Base-by-base conservation (phyloP, 2,888 invertebrate genomes). In the Plagodis dolabraria region DNA sequence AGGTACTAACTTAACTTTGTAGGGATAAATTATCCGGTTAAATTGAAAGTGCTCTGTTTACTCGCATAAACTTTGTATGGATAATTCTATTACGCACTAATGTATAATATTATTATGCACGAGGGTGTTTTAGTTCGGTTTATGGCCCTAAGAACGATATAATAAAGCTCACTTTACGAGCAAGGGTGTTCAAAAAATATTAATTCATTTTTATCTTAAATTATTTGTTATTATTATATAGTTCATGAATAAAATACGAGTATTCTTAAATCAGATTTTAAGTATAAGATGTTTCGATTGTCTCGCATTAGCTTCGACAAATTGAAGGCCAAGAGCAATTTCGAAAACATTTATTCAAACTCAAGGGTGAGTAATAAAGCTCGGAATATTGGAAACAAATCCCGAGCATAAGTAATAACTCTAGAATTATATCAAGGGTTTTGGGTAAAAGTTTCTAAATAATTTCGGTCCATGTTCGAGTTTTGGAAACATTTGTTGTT, bases 341-440 rank as follows among this genome's bases (percentile, higher is more conserved):
- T 49, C 22, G 46, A 53, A 61, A 61, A 57, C 56, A 60, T 61
- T 53, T 56, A 56, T 60, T 56, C 60, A 48, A 33, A 45, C 46
- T 56, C 48, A 35, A 49, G 38, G 40, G 7, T 40, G 38, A 33
- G 40, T 38, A 43, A 43, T 55, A 45, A 56, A 42, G 48, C 48
- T 56, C 33, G 45, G 56, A 52, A 52, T 60, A 60, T 58, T 62
- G 48, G 47, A 52, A 53, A 51, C 47, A 54, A 34, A 57, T 54
- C 12, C 47, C 42, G 50, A 43, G 45, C n/a, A 36, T 56, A 45
- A 53, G 46, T 53, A 57, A 47, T 51, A 44, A 34, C 51, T 11
- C 34, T 48, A 45, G 43, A 51, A 54, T 57, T 47, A 53, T 57
- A 46, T 42, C 47, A 50, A 53, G 46, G 46, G 48, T 54, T 52